Evolutionary conservation across 2,888 invertebrate species (phyloP).

Genomic region (Ceriagrion tenellum): DNA sequence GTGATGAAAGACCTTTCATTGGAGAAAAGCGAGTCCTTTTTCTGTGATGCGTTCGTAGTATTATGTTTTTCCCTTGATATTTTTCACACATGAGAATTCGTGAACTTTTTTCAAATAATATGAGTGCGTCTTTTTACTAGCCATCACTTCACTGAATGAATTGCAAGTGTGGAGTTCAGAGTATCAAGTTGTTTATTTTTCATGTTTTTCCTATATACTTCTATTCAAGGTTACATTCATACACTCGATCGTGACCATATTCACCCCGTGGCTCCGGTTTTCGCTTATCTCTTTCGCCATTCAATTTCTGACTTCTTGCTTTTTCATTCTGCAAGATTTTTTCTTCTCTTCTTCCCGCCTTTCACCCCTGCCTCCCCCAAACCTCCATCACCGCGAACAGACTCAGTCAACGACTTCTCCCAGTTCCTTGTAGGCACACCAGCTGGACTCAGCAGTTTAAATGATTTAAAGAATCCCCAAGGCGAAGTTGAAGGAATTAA

Average conservation of each 20-base stretch:
- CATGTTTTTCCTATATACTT: neutral
- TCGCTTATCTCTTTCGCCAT: neutral
- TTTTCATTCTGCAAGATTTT: neutral
- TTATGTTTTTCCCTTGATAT: no score
- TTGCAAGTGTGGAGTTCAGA: no score
- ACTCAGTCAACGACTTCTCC: neutral
- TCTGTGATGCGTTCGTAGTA: no score
- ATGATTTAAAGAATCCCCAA: conserved; percentile 68
- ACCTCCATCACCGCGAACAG: neutral
- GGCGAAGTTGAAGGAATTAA: conserved; percentile 62
- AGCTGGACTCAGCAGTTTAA: conserved; percentile 67
- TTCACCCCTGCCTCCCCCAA: neutral
- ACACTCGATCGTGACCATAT: neutral
- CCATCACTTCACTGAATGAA: no score
- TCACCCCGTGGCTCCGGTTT: neutral
- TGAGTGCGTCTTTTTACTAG: no score
- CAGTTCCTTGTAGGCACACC: conserved; percentile 31
- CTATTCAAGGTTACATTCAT: neutral
- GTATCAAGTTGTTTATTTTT: no score
- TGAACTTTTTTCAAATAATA: no score
- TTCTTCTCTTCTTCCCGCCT: neutral
- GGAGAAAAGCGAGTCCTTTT: no score
- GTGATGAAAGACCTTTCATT: no score
- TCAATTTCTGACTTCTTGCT: neutral
- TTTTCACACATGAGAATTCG: no score